Percentiles rank a stretch among this genome's conserved stretches.
phyloP scores from a whole-genome alignment of 1,140 invertebrate species.

The Hylaeus volcanicus region DNA sequence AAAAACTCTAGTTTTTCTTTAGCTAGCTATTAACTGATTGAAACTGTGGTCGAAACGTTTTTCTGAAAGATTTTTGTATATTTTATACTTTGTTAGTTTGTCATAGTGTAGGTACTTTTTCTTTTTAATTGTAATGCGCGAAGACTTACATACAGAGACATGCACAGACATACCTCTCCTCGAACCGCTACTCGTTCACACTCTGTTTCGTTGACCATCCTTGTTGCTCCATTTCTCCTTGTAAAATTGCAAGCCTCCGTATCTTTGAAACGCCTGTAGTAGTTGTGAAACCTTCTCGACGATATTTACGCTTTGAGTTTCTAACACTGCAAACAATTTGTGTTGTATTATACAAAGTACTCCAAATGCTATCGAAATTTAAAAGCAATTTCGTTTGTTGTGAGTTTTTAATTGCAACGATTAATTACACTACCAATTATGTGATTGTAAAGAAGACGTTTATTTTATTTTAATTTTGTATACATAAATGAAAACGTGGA shows the following conservation, averaged over 20 bases:
- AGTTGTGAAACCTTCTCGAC: conserved; percentile 6
- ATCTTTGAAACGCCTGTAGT: conserved; percentile 26
- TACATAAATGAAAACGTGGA: background rate
- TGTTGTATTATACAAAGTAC: background rate
- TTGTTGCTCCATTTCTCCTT: conserved; percentile 22
- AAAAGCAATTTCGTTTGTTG: background rate
- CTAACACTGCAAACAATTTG: background rate
- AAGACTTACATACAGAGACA: conserved; percentile 57
- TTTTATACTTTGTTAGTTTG: background rate
- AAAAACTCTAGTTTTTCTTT: background rate
- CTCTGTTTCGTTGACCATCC: conserved; percentile 55
- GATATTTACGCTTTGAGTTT: conserved; percentile 18
- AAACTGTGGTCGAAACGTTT: background rate
- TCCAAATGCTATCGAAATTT: conserved; percentile 43
- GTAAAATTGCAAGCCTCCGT: conserved; percentile 7
- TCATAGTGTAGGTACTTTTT: background rate
- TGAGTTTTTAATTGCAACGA: background rate
- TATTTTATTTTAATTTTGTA: background rate
- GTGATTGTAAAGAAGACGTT: background rate
- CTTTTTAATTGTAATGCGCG: background rate
- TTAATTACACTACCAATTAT: background rate
- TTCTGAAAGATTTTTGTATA: background rate
- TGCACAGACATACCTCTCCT: conserved; percentile 53
- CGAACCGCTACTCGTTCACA: conserved; percentile 48
- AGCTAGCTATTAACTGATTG: background rate